Evolutionary conservation across 2,888 invertebrate genomes (phyloP).

Genomic region (Nemurella pictetii): DNA sequence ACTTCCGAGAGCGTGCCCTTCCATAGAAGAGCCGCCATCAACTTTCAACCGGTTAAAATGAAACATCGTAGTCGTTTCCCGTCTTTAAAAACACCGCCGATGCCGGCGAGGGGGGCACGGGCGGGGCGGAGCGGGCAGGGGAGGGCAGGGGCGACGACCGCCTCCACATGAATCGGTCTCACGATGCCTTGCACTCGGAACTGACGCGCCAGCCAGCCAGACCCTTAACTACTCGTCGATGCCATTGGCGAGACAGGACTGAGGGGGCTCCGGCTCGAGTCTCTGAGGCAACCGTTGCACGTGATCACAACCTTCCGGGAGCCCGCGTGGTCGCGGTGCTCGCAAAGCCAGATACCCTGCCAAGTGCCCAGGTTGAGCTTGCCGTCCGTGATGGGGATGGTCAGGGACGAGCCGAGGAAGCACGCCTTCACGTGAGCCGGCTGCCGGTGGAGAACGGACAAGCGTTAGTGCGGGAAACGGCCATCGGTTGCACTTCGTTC

Average conservation of each 20-base stretch:
- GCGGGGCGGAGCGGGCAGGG: no score
- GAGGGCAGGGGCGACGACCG: neutral
- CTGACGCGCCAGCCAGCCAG: neutral
- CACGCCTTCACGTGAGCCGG: conserved; percentile 97
- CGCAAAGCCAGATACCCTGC: conserved; percentile 98
- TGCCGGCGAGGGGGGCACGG: no score
- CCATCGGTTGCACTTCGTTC: neutral
- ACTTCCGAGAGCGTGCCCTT: neutral
- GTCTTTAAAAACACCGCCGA: conserved; percentile 1
- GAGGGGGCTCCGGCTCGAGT: conserved; percentile 80
- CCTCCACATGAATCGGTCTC: neutral
- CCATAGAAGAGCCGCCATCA: neutral
- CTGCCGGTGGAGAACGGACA: conserved; percentile 56
- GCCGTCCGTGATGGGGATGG: conserved; percentile 95
- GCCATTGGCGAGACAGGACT: conserved; percentile 84
- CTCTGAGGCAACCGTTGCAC: conserved; percentile 86
- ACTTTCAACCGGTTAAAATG: conserved; percentile 1
- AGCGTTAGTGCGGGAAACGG: neutral
- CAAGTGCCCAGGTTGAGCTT: conserved; percentile 94
- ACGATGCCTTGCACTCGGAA: neutral
- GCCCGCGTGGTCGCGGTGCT: conserved; percentile 95
- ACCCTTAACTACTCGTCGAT: conserved; percentile 83
- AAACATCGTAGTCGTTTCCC: conserved; percentile 21
- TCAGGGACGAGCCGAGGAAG: conserved; percentile 92
- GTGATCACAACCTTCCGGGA: conserved; percentile 88